These are phyloP conservation scores for Rhabdornis inornatus DNA, from an alignment of 2,113 vertebrate genomes.

Conservation along the genomic window DNA sequence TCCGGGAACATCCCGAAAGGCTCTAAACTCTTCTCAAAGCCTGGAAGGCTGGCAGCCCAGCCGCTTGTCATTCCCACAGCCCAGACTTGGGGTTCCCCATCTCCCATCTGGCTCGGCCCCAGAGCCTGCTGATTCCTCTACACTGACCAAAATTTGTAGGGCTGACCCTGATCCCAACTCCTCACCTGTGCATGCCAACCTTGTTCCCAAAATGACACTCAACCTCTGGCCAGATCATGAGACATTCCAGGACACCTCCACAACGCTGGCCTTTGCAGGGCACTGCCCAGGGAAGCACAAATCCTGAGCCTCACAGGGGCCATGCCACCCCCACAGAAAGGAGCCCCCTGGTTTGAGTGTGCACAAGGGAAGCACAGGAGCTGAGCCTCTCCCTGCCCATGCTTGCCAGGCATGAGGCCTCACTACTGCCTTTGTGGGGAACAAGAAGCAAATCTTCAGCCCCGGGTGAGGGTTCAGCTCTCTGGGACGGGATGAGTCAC, in stretches of 20 bases:
- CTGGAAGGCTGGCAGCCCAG: background rate
- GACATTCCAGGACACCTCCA: background rate
- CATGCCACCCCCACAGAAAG: rapidly evolving
- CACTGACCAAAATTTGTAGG: background rate
- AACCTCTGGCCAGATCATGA: background rate
- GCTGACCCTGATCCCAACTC: background rate
- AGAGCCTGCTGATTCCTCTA: background rate
- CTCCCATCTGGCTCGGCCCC: background rate
- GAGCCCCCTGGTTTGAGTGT: rapidly evolving
- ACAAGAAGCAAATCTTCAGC: background rate
- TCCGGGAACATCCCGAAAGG: background rate
- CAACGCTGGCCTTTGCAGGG: background rate
- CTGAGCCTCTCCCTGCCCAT: background rate
- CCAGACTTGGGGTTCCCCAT: background rate
- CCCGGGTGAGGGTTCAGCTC: background rate
- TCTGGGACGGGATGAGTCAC: background rate
- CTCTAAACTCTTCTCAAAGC: background rate
- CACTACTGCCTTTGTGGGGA: background rate
- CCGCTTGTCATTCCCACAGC: background rate
- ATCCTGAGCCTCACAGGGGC: rapidly evolving
- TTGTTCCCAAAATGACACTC: background rate
- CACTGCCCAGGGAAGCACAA: background rate
- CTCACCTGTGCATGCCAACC: rapidly evolving
- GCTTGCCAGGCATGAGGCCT: background rate
- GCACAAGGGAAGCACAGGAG: rapidly evolving